Percentiles rank a stretch among this genome's conserved stretches.
These are phyloP conservation scores for Pipa parva DNA, from an alignment of 2,113 vertebrate genomes.

Conservation along the genomic window DNA sequence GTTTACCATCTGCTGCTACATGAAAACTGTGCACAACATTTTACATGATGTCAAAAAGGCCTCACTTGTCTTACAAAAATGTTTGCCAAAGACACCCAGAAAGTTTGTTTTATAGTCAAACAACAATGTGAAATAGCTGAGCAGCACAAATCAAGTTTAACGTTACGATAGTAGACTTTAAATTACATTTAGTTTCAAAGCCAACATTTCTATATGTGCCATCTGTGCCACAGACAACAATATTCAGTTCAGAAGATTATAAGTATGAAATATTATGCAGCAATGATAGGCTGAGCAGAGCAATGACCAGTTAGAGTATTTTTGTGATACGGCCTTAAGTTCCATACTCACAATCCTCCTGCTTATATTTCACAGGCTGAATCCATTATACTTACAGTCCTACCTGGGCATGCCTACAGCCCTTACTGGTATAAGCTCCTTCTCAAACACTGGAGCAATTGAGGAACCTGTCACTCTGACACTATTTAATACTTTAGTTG, in stretches of 20 bases:
- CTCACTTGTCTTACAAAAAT: constrained; percentile 19
- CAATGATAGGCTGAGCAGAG: background rate
- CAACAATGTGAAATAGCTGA: background rate
- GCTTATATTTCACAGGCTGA: too few species aligned
- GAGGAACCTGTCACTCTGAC: too few species aligned
- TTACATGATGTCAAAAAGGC: constrained; percentile 17
- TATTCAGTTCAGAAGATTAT: background rate
- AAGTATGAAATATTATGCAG: background rate
- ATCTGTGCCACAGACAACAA: constrained; percentile 6
- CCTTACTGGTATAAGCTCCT: too few species aligned
- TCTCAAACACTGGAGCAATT: too few species aligned
- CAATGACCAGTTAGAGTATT: background rate
- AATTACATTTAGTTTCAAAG: background rate
- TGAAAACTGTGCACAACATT: constrained; percentile 5
- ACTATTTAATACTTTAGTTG: too few species aligned
- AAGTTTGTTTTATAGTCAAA: background rate
- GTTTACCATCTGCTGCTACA: constrained; percentile 35
- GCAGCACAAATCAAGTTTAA: background rate
- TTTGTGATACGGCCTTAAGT: too few species aligned
- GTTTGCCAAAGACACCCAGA: background rate
- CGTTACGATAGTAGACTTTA: background rate
- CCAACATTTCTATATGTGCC: constrained; percentile 9
- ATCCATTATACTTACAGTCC: too few species aligned
- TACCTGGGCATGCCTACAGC: too few species aligned
- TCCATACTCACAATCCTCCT: too few species aligned